Base-by-base conservation (phyloP, 1,140 invertebrate genomes). In the Drosophila equinoxialis region DNA sequence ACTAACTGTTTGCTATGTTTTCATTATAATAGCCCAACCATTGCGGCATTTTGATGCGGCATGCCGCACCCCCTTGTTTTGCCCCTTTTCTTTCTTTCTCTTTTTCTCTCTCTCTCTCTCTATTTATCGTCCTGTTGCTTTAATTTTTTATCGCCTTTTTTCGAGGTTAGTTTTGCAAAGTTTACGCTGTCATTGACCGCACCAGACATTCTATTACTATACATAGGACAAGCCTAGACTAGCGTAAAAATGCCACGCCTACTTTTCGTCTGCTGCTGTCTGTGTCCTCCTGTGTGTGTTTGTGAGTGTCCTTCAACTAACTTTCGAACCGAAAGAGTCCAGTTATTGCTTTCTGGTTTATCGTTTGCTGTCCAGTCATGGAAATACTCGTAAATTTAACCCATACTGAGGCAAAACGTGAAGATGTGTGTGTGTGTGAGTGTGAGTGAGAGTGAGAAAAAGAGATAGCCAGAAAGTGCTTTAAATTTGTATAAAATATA, bases 151-250 rank as follows among this genome's bases (percentile, higher is more conserved):
- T 89, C 77, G 76, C 65, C 61, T 60, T 62, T 42, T 80, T 71
- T 69, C 68, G 85, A 81, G 84, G 80, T 79, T 89, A 84, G 85
- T 78, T 79, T 78, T 71, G 59, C 66, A 65, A 81, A 89, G 89
- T 89, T 89, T 84, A 59, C 60, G 78, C 84, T 89, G 85, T 89
- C 84, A 89, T 90, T 89, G 84, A 89, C 84, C 84, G 76, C 74
- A 41, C 55, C 20, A 61, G 66, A 58, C 51, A 70, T 51, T 51
- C 45, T 51, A 69, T 79, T 70, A 74, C 84, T 73, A 77, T 71
- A 75, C 70, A 60, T 58, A 48, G 20, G 45, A 51, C 17, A 51
- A 69, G 39, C 62, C 75, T 66, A 72, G 73, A 64, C 74, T 71
- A 71, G 13, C 41, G 57, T 11, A 57, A 33, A 51, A 51, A 23